Evolutionary conservation across 2,113 vertebrate genomes (phyloP).

Genomic region (Patagioenas fasciata): DNA sequence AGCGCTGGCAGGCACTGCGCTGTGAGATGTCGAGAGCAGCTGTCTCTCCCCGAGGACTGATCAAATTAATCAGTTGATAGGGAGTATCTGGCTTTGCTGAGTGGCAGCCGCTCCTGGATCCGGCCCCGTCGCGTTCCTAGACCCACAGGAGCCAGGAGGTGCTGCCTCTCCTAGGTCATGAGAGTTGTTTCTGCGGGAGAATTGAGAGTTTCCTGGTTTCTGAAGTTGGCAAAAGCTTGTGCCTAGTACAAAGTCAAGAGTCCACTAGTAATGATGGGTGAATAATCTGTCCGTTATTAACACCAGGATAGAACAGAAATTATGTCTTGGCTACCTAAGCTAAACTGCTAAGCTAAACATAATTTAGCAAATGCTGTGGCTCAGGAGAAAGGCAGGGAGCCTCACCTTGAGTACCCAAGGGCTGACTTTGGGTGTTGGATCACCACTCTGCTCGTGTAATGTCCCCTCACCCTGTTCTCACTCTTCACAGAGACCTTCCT

Average conservation of each 20-base stretch:
- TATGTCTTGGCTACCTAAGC: background rate
- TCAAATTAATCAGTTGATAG: slow-evolving; percentile 9
- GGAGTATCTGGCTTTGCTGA: slow-evolving; percentile 3
- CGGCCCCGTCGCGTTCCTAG: background rate
- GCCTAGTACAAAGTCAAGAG: background rate
- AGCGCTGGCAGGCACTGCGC: background rate
- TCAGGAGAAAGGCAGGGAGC: rapidly evolving
- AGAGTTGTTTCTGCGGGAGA: background rate
- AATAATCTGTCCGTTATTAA: background rate
- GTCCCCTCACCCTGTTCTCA: background rate
- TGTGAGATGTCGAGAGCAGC: slow-evolving; percentile 9
- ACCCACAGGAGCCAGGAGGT: background rate
- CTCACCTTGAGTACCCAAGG: background rate
- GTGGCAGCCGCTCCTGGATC: background rate
- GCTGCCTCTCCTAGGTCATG: rapidly evolving
- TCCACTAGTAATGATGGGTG: background rate
- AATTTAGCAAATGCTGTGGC: background rate
- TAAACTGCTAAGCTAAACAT: background rate
- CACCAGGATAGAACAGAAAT: rapidly evolving
- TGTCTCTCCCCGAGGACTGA: slow-evolving; percentile 8
- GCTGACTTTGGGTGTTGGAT: background rate
- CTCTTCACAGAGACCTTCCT: background rate
- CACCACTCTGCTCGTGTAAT: rapidly evolving
- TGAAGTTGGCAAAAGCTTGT: background rate
- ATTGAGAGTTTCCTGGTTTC: background rate